These are phyloP conservation scores for Scaptomyza caliginosa DNA, from an alignment of 2,888 invertebrate genomes.

Conservation along the genomic window DNA sequence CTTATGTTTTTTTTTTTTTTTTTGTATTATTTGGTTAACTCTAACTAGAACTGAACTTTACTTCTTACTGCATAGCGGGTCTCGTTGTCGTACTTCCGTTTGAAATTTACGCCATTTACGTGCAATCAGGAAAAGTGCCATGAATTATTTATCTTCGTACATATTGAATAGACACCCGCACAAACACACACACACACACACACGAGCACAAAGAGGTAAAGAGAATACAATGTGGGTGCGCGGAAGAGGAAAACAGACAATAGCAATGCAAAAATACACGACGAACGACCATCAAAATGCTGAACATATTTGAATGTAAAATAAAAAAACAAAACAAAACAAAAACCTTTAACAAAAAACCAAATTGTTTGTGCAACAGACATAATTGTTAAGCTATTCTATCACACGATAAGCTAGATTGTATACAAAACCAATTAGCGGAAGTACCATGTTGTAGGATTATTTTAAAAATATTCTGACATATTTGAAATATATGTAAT, in stretches of 20 bases:
- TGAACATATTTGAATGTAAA: slow-evolving; percentile 32
- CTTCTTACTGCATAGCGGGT: slow-evolving; percentile 15
- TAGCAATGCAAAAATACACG: slow-evolving; percentile 16
- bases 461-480: not conserved
- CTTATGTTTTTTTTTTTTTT: not conserved
- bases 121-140: slow-evolving; percentile 75
- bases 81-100: slow-evolving; percentile 57
- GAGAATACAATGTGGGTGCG: slow-evolving; percentile 5
- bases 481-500: not conserved
- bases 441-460: not conserved
- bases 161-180: slow-evolving; percentile 36
- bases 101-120: slow-evolving; percentile 75
- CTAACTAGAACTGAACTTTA: not conserved
- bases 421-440: not conserved
- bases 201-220: not conserved
- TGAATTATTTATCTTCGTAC: slow-evolving; percentile 68
- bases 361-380: slow-evolving; percentile 1
- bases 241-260: slow-evolving; percentile 27
- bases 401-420: not conserved
- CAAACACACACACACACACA: slow-evolving; percentile 1
- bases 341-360: not conserved
- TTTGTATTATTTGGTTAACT: not conserved
- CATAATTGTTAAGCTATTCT: not conserved
- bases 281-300: slow-evolving; percentile 21
- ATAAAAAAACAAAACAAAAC: not conserved